A percentile compares a stretch with the other conserved stretches of the same genome.
Conservation (phyloP, 2,797 vertebrate genomes). For the Champsocephalus gunnari region DNA sequence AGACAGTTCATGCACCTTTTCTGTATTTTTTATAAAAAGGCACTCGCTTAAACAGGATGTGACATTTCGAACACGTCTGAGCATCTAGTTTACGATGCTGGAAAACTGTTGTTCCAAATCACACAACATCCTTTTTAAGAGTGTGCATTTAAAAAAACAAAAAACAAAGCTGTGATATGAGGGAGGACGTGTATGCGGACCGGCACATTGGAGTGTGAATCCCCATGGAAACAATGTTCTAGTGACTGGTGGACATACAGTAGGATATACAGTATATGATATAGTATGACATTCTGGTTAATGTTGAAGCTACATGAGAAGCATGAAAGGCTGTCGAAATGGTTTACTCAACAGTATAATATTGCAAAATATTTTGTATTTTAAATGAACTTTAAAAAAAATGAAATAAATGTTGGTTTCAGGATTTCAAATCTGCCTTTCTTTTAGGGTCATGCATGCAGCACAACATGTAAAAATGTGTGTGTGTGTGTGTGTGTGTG, state of each 20-base stretch:
- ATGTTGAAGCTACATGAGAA: conserved; percentile 88
- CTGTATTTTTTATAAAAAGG: conserved; percentile 60
- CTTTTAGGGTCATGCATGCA: neutral
- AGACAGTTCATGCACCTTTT: conserved; percentile 76
- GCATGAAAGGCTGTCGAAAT: conserved; percentile 91
- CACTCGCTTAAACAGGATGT: conserved; percentile 50
- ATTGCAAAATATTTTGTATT: conserved; percentile 95
- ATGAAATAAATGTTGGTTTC: conserved; percentile 96
- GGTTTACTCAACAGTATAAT: conserved; percentile 89
- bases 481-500: neutral
- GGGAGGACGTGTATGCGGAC: conserved; percentile 46
- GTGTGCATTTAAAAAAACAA: conserved; percentile 41
- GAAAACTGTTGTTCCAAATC: conserved; percentile 44
- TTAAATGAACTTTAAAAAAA: conserved; percentile 85
- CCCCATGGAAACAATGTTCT: conserved; percentile 72
- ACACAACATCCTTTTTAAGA: conserved; percentile 44
- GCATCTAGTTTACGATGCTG: conserved; percentile 36
- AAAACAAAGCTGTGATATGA: conserved; percentile 45
- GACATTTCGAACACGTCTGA: conserved; percentile 49
- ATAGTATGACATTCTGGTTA: conserved; percentile 84
- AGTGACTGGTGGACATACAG: conserved; percentile 70
- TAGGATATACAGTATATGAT: conserved; percentile 75
- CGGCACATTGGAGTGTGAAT: conserved; percentile 63
- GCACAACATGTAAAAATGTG: neutral
- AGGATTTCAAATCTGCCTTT: conserved; percentile 81